A percentile compares a stretch with the other conserved stretches of the same genome.
Evolutionary conservation across 2,888 invertebrate species (phyloP).

Genomic region (Andrena minutula): DNA sequence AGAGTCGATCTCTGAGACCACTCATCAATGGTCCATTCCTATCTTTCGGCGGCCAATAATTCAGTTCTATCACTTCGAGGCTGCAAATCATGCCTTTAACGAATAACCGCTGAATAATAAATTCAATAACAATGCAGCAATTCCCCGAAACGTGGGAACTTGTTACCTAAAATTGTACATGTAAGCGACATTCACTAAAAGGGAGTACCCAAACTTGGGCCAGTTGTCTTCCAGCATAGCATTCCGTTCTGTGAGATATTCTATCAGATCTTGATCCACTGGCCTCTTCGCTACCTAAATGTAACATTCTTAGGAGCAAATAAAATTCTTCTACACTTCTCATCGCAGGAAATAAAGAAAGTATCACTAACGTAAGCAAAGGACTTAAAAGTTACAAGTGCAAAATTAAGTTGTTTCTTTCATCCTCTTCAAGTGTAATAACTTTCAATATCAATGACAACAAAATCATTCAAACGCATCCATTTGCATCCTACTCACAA

Average conservation of each 20-base stretch:
- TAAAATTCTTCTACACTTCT: too few relatives aligned
- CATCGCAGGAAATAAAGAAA: too few relatives aligned
- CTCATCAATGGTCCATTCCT: conserved; percentile 66
- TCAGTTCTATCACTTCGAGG: conserved; percentile 58
- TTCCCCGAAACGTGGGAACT: not conserved
- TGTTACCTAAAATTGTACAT: conserved; percentile 77
- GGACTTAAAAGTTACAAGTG: too few relatives aligned
- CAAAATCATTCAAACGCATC: too few relatives aligned
- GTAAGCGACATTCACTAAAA: conserved; percentile 66
- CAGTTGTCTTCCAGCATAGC: conserved; percentile 62
- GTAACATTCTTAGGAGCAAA: not conserved
- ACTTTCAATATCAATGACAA: too few relatives aligned
- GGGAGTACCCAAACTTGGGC: conserved; percentile 70
- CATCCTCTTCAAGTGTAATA: too few relatives aligned
- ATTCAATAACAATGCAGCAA: not conserved
- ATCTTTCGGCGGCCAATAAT: conserved; percentile 61
- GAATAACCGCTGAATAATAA: not conserved
- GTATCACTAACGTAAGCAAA: too few relatives aligned
- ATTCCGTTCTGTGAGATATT: conserved; percentile 68
- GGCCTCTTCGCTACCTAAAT: conserved; percentile 12
- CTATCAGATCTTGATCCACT: conserved; percentile 56
- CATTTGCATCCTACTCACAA: conserved; percentile 65
- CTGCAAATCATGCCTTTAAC: conserved; percentile 45
- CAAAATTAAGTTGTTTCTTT: too few relatives aligned
- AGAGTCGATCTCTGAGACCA: conserved; percentile 43